Percentiles rank a stretch among this genome's conserved stretches.
These are phyloP conservation scores for Melanogrammus aeglefinus DNA, from an alignment of 2,797 vertebrate species.

Conservation along the genomic window DNA sequence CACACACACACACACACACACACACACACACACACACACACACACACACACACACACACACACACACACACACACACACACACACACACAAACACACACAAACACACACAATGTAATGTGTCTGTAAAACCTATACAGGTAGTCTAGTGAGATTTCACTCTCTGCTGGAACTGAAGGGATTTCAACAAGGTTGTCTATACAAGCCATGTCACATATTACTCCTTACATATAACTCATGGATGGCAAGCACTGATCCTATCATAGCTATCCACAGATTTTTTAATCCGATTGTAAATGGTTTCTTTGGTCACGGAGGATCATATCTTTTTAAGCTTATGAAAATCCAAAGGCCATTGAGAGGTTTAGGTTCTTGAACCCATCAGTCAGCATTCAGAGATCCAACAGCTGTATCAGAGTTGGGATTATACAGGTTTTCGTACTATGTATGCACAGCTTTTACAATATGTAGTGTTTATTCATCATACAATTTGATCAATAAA, in stretches of 20 bases:
- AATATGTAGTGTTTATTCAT: neutral
- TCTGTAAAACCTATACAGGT: neutral
- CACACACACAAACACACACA: no score
- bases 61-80: no score
- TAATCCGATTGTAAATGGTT: neutral
- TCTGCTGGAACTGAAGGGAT: neutral
- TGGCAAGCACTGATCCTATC: neutral
- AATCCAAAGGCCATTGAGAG: constrained; percentile 1
- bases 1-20: no score
- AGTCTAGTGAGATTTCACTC: neutral
- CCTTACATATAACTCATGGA: neutral
- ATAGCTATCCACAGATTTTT: neutral
- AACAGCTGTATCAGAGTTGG: constrained; percentile 29
- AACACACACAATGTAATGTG: neutral
- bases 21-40: no score
- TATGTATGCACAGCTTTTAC: neutral
- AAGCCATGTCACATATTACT: neutral
- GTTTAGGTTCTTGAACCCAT: neutral
- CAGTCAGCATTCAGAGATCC: constrained; percentile 10
- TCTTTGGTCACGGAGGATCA: neutral
- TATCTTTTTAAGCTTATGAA: constrained; percentile 3
- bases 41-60: no score
- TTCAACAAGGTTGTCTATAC: neutral
- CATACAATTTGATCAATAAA: neutral
- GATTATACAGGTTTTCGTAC: constrained; percentile 4